These are phyloP conservation scores for Ciconia nigra DNA, from an alignment of 2,797 vertebrate species.

Conservation along the genomic window DNA sequence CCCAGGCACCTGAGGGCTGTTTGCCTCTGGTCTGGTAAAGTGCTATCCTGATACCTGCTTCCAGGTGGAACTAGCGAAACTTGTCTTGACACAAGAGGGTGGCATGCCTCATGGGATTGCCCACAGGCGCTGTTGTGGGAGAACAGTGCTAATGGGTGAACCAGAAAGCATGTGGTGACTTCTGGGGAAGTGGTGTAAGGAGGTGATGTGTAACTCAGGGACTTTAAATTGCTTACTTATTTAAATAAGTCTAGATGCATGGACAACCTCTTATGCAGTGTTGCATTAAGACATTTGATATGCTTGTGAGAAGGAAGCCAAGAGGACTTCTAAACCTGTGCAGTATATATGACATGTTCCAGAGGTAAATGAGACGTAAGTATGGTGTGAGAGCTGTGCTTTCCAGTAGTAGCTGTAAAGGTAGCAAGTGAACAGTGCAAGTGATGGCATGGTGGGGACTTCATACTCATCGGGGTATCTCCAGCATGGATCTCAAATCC, in stretches of 20 bases:
- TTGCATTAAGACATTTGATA: background rate
- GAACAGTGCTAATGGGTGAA: background rate
- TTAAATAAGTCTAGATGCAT: background rate
- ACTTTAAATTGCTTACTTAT: background rate
- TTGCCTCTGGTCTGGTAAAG: background rate
- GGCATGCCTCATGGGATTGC: background rate
- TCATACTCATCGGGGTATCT: background rate
- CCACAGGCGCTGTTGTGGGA: background rate
- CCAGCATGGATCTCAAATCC: background rate
- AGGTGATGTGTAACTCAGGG: constrained; percentile 2
- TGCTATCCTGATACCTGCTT: background rate
- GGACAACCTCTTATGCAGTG: background rate
- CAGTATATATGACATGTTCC: background rate
- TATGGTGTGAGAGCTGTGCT: background rate
- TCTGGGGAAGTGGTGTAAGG: background rate
- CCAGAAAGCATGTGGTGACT: background rate
- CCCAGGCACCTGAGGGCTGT: background rate
- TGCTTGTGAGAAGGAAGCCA: background rate
- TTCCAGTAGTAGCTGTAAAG: background rate
- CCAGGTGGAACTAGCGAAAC: background rate
- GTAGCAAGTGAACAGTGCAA: background rate
- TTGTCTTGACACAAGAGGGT: background rate
- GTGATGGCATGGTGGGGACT: background rate
- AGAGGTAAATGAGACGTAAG: background rate
- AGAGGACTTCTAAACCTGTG: background rate